A percentile compares a stretch with the other conserved stretches of the same genome.
Conservation (phyloP, 1,140 invertebrate species). For the Magallana gigas region DNA sequence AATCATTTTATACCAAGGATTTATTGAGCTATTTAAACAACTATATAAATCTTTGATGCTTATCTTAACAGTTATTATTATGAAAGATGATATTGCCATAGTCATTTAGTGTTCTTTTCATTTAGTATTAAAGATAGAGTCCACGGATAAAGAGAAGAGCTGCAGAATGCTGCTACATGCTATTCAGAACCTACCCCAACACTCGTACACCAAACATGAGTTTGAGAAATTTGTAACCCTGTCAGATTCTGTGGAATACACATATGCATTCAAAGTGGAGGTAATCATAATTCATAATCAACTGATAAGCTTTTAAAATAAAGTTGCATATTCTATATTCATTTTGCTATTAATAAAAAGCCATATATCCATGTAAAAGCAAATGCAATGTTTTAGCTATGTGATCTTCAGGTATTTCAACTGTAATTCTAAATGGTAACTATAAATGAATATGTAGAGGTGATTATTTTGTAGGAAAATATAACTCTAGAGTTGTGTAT, state of each 20-base stretch:
- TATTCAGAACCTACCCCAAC: slow-evolving; percentile 88
- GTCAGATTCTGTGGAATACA: slow-evolving; percentile 71
- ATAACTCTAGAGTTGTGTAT: slow-evolving; percentile 91
- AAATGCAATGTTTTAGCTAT: too few relatives aligned
- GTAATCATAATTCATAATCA: slow-evolving; percentile 78
- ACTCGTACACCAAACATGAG: slow-evolving; percentile 88
- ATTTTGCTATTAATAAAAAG: too few relatives aligned
- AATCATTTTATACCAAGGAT: too few relatives aligned
- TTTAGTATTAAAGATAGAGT: slow-evolving; percentile 81
- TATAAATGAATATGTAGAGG: background rate
- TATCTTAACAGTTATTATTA: too few relatives aligned
- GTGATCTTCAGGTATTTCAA: too few relatives aligned
- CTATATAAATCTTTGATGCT: too few relatives aligned
- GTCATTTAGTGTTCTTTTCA: slow-evolving; percentile 44
- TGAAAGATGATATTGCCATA: background rate
- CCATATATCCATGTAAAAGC: too few relatives aligned
- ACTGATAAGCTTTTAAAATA: too few relatives aligned
- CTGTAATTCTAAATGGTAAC: too few relatives aligned
- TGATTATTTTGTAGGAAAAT: slow-evolving; percentile 82
- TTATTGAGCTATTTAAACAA: too few relatives aligned
- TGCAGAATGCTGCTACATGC: slow-evolving; percentile 91
- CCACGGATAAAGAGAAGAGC: slow-evolving; percentile 83
- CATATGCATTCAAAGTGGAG: slow-evolving; percentile 85
- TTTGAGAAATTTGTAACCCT: slow-evolving; percentile 86
- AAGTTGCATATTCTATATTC: too few relatives aligned